phyloP scores from a whole-genome alignment of 2,113 vertebrate genomes.

The Chaenogobius annularis region DNA sequence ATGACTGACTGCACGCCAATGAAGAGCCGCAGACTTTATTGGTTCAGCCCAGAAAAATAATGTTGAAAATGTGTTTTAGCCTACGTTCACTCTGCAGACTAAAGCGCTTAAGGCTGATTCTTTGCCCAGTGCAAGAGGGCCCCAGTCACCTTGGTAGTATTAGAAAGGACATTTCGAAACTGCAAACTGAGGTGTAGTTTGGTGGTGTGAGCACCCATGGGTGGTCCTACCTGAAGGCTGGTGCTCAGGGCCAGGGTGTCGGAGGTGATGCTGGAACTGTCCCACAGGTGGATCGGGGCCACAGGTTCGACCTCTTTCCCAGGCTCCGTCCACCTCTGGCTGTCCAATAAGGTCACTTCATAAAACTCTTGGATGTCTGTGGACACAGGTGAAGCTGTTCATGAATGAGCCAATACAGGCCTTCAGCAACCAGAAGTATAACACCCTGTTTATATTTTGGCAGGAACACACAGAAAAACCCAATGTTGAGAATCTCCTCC shows the following conservation, averaged over 20 bases:
- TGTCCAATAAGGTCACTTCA: slow-evolving; percentile 98
- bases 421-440: too few species aligned
- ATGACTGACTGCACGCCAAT: background rate
- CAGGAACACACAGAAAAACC: too few species aligned
- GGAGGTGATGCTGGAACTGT: slow-evolving; percentile 90
- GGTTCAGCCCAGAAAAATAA: background rate
- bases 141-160: background rate
- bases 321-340: slow-evolving; percentile 85
- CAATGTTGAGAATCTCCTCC: too few species aligned
- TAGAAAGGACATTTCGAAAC: background rate
- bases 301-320: slow-evolving; percentile 79
- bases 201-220: background rate
- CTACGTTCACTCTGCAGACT: background rate
- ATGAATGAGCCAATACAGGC: background rate
- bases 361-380: slow-evolving; percentile 99
- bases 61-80: background rate
- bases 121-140: background rate
- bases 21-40: background rate
- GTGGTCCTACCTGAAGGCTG: slow-evolving; percentile 82
- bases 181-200: background rate
- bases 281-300: slow-evolving; percentile 89
- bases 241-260: slow-evolving; percentile 91
- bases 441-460: too few species aligned
- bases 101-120: background rate
- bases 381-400: background rate